Percentiles rank a stretch among this genome's conserved stretches.
phyloP scores from a whole-genome alignment of 2,797 vertebrate genomes.

The Masticophis lateralis region DNA sequence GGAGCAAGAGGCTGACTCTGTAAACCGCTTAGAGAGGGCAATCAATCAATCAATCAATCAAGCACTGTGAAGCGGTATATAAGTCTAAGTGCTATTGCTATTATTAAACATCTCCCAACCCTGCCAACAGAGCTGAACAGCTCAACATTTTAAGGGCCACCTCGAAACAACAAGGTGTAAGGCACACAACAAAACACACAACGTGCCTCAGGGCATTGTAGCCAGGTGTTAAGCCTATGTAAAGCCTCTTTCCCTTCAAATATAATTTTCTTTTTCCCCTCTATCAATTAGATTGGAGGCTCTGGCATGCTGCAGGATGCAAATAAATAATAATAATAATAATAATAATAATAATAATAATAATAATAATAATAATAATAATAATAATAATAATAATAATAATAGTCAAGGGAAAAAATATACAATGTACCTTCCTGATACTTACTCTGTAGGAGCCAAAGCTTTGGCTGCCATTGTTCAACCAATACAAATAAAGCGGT shows the following conservation, averaged over 20 bases:
- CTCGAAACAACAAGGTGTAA: neutral
- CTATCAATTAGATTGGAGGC: neutral
- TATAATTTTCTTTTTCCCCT: neutral
- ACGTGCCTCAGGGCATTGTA: neutral
- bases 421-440: accelerated
- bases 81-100: too few relatives aligned
- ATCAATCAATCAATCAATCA: too few relatives aligned
- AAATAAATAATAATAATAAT: too few relatives aligned
- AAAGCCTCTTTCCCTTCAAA: neutral
- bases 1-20: too few relatives aligned
- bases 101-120: neutral
- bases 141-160: neutral
- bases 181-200: neutral
- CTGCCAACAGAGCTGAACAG: neutral
- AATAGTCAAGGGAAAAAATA: neutral
- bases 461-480: slow-evolving; percentile 83
- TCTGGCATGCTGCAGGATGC: neutral
- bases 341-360: too few relatives aligned
- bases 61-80: too few relatives aligned
- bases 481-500: slow-evolving; percentile 90
- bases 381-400: too few relatives aligned
- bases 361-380: too few relatives aligned
- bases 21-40: too few relatives aligned
- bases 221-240: neutral
- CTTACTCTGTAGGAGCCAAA: slow-evolving; percentile 86